Base-by-base conservation (phyloP, 2,797 vertebrate genomes). In the Protonibea diacanthus region DNA sequence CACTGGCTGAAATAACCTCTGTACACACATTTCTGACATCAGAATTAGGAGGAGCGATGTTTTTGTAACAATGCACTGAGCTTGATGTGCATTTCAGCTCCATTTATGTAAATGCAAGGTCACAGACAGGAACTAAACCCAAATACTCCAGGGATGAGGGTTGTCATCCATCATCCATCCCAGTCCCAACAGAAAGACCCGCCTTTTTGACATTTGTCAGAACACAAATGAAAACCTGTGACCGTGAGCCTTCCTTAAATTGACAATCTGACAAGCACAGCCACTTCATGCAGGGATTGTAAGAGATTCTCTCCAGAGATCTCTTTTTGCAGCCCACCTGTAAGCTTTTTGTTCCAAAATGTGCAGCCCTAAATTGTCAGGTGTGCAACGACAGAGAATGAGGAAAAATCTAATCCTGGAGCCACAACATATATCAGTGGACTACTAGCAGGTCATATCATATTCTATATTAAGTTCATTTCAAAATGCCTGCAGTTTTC, bases 401-500 rank as follows among this genome's bases (percentile, higher is more conserved):
- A 27, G 25, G 44, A 47, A 48, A 47, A n/a, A 65, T 44, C 10
- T 63, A 7, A 57, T n/a, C 6, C 3, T 66, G n/a, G 10, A 66
- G 21, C 27, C 6, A 64, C 2, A 64, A 25, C n/a, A 78, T 49
- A 51, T 56, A 81, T 60, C 18, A 20, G 13, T 71, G 7, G 33
- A 71, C 72, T 64, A 63, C 21, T 64, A 18, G 6, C 14, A 42
- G 17, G 33, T 61, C 3, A 9, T 53, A 33, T 79, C 55, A 52
- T 44, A 65, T 53, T 40, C 25, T 55, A 42, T 47, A 27, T 58
- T 4, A 45, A 66, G 29, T 67, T 59, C 2, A 76, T 76, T 72
- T 84, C 53, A 47, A 29, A 42, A 1, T 87, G 15, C 18, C 60
- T 52, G 33, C 6, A 18, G 18, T 74, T 49, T 87, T 82, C 11